Conservation (phyloP, 2,888 invertebrate genomes). For the Therioaphis trifolii region DNA sequence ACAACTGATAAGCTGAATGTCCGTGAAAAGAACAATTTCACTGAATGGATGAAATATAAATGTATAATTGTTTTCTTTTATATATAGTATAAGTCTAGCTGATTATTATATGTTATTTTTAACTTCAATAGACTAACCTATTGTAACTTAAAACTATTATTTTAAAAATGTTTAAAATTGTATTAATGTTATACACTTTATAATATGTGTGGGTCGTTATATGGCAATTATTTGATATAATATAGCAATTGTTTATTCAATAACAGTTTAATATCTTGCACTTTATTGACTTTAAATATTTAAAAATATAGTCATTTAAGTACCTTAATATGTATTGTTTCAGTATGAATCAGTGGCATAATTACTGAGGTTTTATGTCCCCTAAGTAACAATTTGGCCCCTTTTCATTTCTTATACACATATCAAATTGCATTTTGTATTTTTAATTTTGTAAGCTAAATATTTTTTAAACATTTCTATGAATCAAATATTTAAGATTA, state of each 20-base stretch:
- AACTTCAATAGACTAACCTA: conserved; percentile 33
- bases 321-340: neutral
- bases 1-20: too few relatives aligned
- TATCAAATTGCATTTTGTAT: too few relatives aligned
- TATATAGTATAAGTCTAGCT: too few relatives aligned
- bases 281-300: neutral
- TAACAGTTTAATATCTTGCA: neutral
- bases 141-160: conserved; percentile 33
- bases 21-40: too few relatives aligned
- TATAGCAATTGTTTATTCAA: neutral
- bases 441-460: neutral
- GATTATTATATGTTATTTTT: neutral
- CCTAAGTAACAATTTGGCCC: too few relatives aligned
- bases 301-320: neutral
- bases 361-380: too few relatives aligned
- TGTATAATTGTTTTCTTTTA: too few relatives aligned
- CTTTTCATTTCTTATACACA: too few relatives aligned
- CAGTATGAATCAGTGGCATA: too few relatives aligned
- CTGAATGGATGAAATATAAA: too few relatives aligned
- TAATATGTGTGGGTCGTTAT: neutral
- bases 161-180: neutral
- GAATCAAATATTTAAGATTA: neutral
- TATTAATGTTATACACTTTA: conserved; percentile 31
- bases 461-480: neutral
- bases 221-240: neutral